These are phyloP conservation scores for Rutpela maculata DNA, from an alignment of 2,888 invertebrate genomes.

Conservation along the genomic window DNA sequence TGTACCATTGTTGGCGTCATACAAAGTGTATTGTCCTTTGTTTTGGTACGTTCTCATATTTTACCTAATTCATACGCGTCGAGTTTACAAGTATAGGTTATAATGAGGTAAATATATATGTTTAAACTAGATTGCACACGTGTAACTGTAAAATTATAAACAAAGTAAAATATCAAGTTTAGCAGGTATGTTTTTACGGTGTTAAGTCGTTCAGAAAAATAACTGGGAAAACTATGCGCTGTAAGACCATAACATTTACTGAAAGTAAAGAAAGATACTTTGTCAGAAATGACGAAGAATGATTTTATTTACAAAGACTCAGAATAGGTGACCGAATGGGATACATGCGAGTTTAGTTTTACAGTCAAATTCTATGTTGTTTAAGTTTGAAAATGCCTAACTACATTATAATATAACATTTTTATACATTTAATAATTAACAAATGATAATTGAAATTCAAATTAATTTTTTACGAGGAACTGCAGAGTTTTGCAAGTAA, in stretches of 20 bases:
- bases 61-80: neutral
- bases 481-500: too few relatives aligned
- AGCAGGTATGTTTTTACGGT: slow-evolving; percentile 15
- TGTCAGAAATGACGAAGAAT: neutral
- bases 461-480: too few relatives aligned
- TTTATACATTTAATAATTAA: too few relatives aligned
- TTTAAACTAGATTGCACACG: slow-evolving; percentile 30
- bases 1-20: neutral
- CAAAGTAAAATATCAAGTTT: slow-evolving; percentile 24
- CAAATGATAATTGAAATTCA: too few relatives aligned
- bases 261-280: neutral
- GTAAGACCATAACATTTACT: neutral
- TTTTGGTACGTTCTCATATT: slow-evolving; percentile 21
- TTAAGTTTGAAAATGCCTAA: too few relatives aligned
- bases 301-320: too few relatives aligned
- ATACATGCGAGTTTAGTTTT: too few relatives aligned
- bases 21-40: slow-evolving; percentile 25
- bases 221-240: neutral
- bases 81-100: slow-evolving; percentile 1
- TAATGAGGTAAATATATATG: slow-evolving; percentile 14
- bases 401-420: too few relatives aligned
- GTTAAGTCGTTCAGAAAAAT: slow-evolving; percentile 11
- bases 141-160: slow-evolving; percentile 25
- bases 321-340: too few relatives aligned
- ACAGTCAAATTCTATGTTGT: too few relatives aligned